Evolutionary conservation across 2,113 vertebrate genomes (phyloP), one percentile per base, ranked within the genome.

Genomic region (Chionomys nivalis): DNA sequence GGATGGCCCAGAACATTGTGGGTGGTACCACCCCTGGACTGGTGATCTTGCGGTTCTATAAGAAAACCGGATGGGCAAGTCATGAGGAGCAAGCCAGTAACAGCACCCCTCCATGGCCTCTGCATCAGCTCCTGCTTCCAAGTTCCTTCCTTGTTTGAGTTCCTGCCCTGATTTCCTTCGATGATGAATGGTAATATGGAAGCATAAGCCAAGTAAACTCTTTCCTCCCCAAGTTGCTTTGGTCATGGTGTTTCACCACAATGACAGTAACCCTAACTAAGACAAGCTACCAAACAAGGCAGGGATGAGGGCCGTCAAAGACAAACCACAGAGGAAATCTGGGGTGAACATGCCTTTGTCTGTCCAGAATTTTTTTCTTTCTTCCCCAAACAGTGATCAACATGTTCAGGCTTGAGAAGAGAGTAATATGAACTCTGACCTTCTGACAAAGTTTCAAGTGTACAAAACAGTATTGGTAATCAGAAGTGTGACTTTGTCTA

Each of bases 261-360:
- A n/a, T 24, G n/a, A 17, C 10, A 83, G n/a, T 31, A 73, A 73
- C 70, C 68, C 68, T 36, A 33, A n/a, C 70, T 21, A 39, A 72
- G 70, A n/a, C 19, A 72, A 72, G 36, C 65, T 19, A 26, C 0
- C 0, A 0, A 47, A 23, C 47, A n/a, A 39, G 61, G 36, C 36
- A 39, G 0, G 47, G n/a, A 42, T 16, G 19, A 61, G 31, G 44
- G 16, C 10, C 0, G 0, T 5, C 19, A 31, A 31, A 21, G 47
- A n/a, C 49, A n/a, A 87, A 47, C 12, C 10, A 1, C 4, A 76
- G 61, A 21, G 39, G 16, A 55, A 39, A 49, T 3, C 16, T 5
- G 66, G 77, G 85, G 33, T 7, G 33, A 68, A 28, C 0, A 0
- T 8, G 17, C 16, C 42, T 23, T 16, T 7, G 31, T 91, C 49